Conservation (phyloP, 2,113 vertebrate species). For the Platysteira castanea region DNA sequence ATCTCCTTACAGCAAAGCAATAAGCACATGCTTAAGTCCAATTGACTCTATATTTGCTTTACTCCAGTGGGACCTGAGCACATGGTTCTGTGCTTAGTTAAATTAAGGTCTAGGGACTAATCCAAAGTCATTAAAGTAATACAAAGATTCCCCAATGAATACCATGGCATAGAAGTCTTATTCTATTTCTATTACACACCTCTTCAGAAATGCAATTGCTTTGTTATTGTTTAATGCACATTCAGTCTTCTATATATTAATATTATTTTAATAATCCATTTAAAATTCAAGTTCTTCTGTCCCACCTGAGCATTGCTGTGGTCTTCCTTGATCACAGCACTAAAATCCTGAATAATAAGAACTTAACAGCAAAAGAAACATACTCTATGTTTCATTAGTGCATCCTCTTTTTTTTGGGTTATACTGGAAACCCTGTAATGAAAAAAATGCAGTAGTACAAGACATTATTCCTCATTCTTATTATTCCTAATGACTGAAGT, state of each 20-base stretch:
- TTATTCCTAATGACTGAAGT: background rate
- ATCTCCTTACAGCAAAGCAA: background rate
- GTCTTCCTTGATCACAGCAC: conserved; percentile 68
- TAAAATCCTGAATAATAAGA: conserved; percentile 74
- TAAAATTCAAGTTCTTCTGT: background rate
- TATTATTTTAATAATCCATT: background rate
- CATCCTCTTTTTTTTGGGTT: conserved; percentile 70
- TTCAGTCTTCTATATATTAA: background rate
- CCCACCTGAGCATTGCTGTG: conserved; percentile 62
- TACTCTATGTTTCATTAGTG: conserved; percentile 69
- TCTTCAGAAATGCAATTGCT: background rate
- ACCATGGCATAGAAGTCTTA: background rate
- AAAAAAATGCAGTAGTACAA: background rate
- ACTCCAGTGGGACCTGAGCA: background rate
- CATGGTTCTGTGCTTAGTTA: background rate
- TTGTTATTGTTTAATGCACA: background rate
- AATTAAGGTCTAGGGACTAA: conserved; percentile 30
- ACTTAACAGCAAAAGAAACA: conserved; percentile 60
- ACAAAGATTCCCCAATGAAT: background rate
- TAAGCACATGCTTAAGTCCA: background rate
- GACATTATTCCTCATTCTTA: background rate
- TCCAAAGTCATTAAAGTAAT: conserved; percentile 20
- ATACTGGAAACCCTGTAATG: conserved; percentile 53
- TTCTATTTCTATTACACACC: background rate
- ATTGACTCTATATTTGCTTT: background rate